These are phyloP conservation scores for Tubulanus polymorphus DNA, from an alignment of 2,888 invertebrate species.

Conservation along the genomic window DNA sequence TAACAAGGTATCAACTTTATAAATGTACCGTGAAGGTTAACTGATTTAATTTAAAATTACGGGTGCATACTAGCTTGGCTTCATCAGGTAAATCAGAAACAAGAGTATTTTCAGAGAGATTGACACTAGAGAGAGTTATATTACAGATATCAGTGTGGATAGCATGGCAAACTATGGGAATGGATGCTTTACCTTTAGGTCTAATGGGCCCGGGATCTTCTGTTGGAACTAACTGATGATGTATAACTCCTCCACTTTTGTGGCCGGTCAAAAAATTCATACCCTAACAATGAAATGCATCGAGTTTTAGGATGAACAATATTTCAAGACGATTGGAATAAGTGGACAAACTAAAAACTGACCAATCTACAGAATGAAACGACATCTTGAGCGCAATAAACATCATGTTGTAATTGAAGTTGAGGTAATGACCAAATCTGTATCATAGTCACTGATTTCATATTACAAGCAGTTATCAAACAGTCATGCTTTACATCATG, in stretches of 20 bases:
- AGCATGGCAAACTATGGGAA: too few species aligned
- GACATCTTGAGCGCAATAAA: slow-evolving; percentile 35
- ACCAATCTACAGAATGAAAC: slow-evolving; percentile 39
- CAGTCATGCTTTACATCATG: slow-evolving; percentile 36
- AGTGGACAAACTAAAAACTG: slow-evolving; percentile 15
- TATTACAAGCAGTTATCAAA: slow-evolving; percentile 32
- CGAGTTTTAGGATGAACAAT: background rate
- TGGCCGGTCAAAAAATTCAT: slow-evolving; percentile 38
- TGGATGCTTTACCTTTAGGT: slow-evolving; percentile 29
- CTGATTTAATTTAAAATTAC: too few species aligned
- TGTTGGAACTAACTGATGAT: slow-evolving; percentile 27
- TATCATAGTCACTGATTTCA: slow-evolving; percentile 30
- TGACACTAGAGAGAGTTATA: too few species aligned
- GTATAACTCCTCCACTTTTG: slow-evolving; percentile 33
- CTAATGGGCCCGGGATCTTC: slow-evolving; percentile 30
- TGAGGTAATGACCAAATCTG: slow-evolving; percentile 47
- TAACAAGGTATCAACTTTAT: too few species aligned
- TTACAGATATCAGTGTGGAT: too few species aligned
- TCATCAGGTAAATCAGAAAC: too few species aligned
- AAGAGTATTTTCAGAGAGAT: too few species aligned
- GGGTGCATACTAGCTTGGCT: too few species aligned
- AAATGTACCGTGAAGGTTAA: too few species aligned
- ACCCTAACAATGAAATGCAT: slow-evolving; percentile 24
- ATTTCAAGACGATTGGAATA: slow-evolving; percentile 3
- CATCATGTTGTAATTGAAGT: slow-evolving; percentile 38